Evolutionary conservation across 2,888 invertebrate genomes (phyloP).

Genomic region (Agriopis aurantiaria): DNA sequence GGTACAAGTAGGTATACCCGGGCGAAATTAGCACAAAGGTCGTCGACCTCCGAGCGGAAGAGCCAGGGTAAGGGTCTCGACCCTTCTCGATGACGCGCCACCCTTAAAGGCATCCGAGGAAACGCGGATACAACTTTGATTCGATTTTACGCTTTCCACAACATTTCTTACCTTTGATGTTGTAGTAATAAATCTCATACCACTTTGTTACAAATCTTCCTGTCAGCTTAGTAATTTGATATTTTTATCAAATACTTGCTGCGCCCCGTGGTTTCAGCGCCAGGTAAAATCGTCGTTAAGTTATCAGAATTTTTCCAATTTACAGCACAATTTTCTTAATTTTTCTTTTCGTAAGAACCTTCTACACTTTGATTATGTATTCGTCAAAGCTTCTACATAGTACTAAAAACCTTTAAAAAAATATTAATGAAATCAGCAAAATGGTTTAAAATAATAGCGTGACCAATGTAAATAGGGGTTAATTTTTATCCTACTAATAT

Average conservation of each 20-base stretch:
- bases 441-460: no score
- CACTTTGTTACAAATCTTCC: neutral
- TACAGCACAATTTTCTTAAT: no score
- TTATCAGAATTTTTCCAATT: no score
- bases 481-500: no score
- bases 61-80: constrained; percentile 57
- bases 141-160: constrained; percentile 33
- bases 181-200: constrained; percentile 1
- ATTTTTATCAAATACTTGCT: neutral
- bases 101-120: constrained; percentile 50
- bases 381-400: no score
- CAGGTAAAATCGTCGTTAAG: no score
- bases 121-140: constrained; percentile 40
- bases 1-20: constrained; percentile 44
- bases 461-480: no score
- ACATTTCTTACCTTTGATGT: constrained; percentile 27
- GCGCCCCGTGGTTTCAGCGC: no score
- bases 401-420: no score
- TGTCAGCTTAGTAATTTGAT: neutral
- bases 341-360: no score
- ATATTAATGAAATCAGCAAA: no score
- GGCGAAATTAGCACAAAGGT: constrained; percentile 72
- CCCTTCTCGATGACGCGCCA: constrained; percentile 55
- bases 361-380: no score
- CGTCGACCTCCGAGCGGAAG: constrained; percentile 60